Conservation (phyloP, 2,797 vertebrate genomes). For the Limosa lapponica region DNA sequence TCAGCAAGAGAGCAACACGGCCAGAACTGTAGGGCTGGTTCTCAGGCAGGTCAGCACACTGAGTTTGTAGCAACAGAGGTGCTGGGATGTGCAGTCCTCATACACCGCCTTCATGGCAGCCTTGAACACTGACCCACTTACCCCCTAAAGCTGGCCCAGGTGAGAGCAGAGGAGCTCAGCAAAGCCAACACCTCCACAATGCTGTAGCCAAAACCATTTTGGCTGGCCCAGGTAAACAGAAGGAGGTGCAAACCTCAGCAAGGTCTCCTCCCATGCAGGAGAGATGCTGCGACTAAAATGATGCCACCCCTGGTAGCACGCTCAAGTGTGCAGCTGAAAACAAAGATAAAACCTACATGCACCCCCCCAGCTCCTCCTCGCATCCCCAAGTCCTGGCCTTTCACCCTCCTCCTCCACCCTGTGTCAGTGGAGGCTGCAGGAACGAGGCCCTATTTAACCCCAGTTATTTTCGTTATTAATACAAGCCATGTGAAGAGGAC, state of each 20-base stretch:
- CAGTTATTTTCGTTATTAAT: not conserved
- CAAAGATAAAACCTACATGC: not conserved
- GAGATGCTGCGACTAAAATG: not conserved
- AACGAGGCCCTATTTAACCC: not conserved
- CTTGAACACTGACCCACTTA: not conserved
- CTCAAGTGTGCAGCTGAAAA: not conserved
- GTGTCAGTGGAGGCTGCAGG: not conserved
- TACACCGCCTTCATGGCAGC: fast-evolving
- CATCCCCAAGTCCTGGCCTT: fast-evolving
- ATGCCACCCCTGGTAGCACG: fast-evolving
- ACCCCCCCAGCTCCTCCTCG: not conserved
- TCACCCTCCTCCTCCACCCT: not conserved
- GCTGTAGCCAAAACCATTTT: not conserved
- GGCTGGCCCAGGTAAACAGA: not conserved
- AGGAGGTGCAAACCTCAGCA: not conserved
- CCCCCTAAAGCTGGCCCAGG: not conserved
- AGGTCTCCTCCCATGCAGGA: not conserved
- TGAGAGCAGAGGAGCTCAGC: not conserved
- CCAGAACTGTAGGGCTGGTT: not conserved
- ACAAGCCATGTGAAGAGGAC: not conserved
- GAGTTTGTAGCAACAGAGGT: not conserved
- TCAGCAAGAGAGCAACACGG: fast-evolving
- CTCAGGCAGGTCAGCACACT: not conserved
- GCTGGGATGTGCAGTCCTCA: fast-evolving
- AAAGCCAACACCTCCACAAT: not conserved